Base-by-base conservation (phyloP, 1,140 invertebrate species). In the Globodera rostochiensis region DNA sequence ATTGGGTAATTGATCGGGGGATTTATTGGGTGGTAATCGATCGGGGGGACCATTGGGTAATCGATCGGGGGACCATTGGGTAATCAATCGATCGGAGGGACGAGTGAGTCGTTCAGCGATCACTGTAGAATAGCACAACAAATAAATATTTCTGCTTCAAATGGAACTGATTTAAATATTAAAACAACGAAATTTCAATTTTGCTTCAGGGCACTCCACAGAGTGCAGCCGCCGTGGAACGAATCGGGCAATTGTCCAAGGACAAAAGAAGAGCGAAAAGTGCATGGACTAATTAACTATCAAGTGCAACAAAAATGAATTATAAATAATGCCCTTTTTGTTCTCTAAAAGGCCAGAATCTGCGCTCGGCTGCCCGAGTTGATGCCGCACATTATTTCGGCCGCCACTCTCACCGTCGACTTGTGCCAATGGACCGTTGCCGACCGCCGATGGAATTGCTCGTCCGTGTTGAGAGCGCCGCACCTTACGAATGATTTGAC, bases 381-480 rank as follows among this genome's bases (percentile, higher is more conserved):
- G 60, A 95, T 95, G 94, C 92, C 93, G 13, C 93, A 93, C 84
- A 92, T 95, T 70, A 92, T 93, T 19, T 92, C 92, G 67, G 94
- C 94, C 1, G 94, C 94, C 5, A 91, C 91, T 25, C 90, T 93
- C 73, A 92, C 94, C 1, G 91, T 93, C 21, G 90, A 92, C 73
- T 93, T 93, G 19, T 95, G 95, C 89, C 93, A 94, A 87, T 91
- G 92, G 76, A 92, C 93, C 1, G 94, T 95, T 88, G 90, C 91
- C 9, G 92, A 94, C 84, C 92, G 94, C 74, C 91, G 94, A 73
- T 95, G 95, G 95, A 95, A 95, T 90, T 95, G 95, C 90, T 94
- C 94, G 71, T 94, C 94, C 69, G 92, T 95, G 73, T 91, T 92
- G 15, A 91, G 89, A 94, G 95, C 90, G 91, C 95, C 82, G 0